Base-by-base conservation (phyloP, 2,888 invertebrate species). In the Cantharis rustica region DNA sequence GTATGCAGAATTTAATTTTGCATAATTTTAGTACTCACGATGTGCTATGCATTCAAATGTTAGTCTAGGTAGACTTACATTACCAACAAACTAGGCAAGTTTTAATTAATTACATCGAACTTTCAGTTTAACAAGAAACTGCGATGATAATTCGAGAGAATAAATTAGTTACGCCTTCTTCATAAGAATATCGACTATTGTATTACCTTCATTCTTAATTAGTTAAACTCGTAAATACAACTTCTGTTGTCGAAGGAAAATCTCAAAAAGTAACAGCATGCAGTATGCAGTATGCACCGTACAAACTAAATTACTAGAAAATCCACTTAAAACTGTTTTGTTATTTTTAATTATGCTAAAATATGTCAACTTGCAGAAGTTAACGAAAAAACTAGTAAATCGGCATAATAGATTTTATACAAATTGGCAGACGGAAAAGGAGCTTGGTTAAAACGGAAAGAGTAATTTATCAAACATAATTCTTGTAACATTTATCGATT, bases 101-200 rank as follows among this genome's bases (percentile, higher is more conserved):
- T 73, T 76, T 76, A 76, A 76, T 76, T 76, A 76, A 76, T 73
- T 66, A 47, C 76, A 73, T 73, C 71, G 76, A 76, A 76, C 76
- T 76, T 76, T 76, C 71, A 17, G 23, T 66, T 16, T 17, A 63
- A 63, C 63, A 66, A 17, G 16, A 23, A n/a, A 66, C 17, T 20
- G 17, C n/a, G 20, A 47, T 23, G 64, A 66, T 66, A 66, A 66
- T 66, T 20, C 64, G 16, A 66, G 20, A 20, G 17, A 66, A 20
- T 23, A 66, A 66, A 66, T 66, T 66, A 23, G 23, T 20, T n/a
- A n/a, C n/a, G 64, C n/a, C 16, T 66, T 20, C 13, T 64, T n/a
- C 20, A 20, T 20, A 17, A 66, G 23, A 66, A 20, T 20, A 20
- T 17, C 64, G 20, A 16, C 20, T 20, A 66, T 20, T 20, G 16